Conservation (phyloP, 2,797 vertebrate genomes). For the Xenopus petersii region DNA sequence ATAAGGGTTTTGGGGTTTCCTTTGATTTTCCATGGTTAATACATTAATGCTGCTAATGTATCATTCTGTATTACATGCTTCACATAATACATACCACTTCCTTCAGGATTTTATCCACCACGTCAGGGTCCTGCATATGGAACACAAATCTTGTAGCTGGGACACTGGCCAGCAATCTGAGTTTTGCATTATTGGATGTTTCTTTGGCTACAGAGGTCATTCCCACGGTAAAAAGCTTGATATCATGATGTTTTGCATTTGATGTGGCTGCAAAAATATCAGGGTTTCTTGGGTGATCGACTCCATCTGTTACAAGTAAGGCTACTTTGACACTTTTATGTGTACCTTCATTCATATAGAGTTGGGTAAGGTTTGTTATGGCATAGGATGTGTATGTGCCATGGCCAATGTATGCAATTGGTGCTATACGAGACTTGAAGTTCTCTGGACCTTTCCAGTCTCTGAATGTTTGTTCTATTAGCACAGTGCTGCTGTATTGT, state of each 20-base stretch:
- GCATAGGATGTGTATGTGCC: conserved; percentile 89
- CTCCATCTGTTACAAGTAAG: conserved; percentile 79
- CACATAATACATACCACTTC: conserved; percentile 75
- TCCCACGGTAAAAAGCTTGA: conserved; percentile 82
- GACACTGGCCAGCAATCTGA: conserved; percentile 78
- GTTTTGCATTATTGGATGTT: conserved; percentile 75
- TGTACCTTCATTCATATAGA: conserved; percentile 79
- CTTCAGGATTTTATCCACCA: conserved; percentile 73
- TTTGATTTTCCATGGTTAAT: too few species aligned
- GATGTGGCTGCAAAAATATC: conserved; percentile 85
- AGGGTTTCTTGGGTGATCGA: conserved; percentile 87
- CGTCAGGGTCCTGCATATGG: conserved; percentile 78
- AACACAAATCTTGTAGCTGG: conserved; percentile 77
- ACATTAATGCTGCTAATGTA: too few species aligned
- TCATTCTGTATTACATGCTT: too few species aligned
- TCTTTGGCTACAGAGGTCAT: conserved; percentile 83
- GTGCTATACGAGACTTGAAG: conserved; percentile 73
- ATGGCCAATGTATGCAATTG: conserved; percentile 82
- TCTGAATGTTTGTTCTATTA: conserved; percentile 80
- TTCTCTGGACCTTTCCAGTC: conserved; percentile 79
- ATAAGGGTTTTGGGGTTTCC: too few species aligned
- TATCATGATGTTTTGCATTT: conserved; percentile 85
- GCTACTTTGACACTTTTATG: conserved; percentile 73
- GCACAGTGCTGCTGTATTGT: conserved; percentile 89
- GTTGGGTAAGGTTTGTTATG: conserved; percentile 87